A percentile compares a stretch with the other conserved stretches of the same genome.
Evolutionary conservation across 2,797 vertebrate species (phyloP).

Genomic region (Alcedo quadribrachys): DNA sequence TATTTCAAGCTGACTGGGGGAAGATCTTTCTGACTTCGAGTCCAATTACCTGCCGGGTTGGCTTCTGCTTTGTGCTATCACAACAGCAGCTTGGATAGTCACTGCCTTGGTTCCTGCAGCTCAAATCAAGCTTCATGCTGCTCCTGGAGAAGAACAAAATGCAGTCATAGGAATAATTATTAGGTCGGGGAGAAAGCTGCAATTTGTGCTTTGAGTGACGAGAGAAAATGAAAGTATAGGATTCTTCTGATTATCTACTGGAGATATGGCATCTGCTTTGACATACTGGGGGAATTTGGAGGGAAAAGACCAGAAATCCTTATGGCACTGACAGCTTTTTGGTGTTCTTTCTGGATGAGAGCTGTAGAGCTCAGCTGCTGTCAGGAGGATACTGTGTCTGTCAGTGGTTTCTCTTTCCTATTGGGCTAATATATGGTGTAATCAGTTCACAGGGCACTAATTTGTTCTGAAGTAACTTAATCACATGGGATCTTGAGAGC

Average conservation of each 20-base stretch:
- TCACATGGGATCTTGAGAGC: neutral
- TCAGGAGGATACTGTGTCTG: neutral
- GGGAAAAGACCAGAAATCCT: neutral
- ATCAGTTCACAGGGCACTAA: slow-evolving; percentile 28
- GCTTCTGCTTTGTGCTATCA: slow-evolving; percentile 48
- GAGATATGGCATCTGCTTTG: slow-evolving; percentile 11
- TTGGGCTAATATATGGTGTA: slow-evolving; percentile 34
- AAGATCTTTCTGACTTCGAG: slow-evolving; percentile 26
- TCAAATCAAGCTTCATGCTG: slow-evolving; percentile 51
- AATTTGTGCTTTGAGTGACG: slow-evolving; percentile 45
- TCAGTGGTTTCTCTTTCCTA: neutral
- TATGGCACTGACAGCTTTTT: slow-evolving; percentile 17
- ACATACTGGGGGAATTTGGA: neutral
- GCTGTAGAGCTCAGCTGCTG: slow-evolving; percentile 11
- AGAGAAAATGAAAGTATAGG: slow-evolving; percentile 20
- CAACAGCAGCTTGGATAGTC: slow-evolving; percentile 39
- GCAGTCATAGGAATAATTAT: slow-evolving; percentile 40
- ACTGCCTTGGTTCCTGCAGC: slow-evolving; percentile 46
- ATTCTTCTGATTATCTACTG: slow-evolving; percentile 13
- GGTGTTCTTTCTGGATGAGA: neutral
- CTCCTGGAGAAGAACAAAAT: slow-evolving; percentile 41
- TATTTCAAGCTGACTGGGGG: neutral
- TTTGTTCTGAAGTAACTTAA: slow-evolving; percentile 52
- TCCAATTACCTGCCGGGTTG: slow-evolving; percentile 31
- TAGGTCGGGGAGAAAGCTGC: slow-evolving; percentile 26